Evolutionary conservation across 2,888 invertebrate genomes (phyloP), one percentile per base, ranked within the genome.

Genomic region (Caenorhabditis sp.): DNA sequence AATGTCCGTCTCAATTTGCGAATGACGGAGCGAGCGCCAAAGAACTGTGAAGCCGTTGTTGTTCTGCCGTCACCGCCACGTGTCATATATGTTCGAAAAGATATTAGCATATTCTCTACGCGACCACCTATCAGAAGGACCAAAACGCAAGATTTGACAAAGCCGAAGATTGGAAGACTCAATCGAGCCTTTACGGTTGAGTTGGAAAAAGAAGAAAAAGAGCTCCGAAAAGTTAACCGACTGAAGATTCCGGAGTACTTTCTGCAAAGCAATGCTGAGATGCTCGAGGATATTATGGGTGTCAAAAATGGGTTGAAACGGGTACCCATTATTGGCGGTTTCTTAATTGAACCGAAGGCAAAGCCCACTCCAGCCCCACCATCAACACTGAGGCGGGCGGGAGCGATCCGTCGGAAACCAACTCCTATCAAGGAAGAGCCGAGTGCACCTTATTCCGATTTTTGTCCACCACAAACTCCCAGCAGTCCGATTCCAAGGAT

Each of bases 1-100:
- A 85, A 87, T 40, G 86, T 90, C 22, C 72, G 89, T 9, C 85
- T 89, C 55, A 89, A 90, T 65, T 81, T 90, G 28, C 76, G 90
- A 22, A 81, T 90, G 53, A 90, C 90, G 1, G 87, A 87, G 65
- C 26, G 88, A 68, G 85, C 88, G 15, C 87, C 86, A 1, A 81
- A 83, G 35, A 80, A 85, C 37, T 80, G 80, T 20, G 69, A 61
- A 2, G 76, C 83, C 3, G 53, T 62, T 11, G 79, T 88, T 47
- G 28, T 53, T n/a, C 70, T 87, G 5, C 84, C 83, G 9, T 76
- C 88, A 2, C 84, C 85, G n/a, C 85, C 88, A 24, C 55, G 83
- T 58, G 70, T 81, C 11, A 68, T 72, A 24, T 84, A 76, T 44
- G 85, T 62, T 5, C 55, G 85, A 8, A 56, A 82, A 26, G 85